Conservation (phyloP, 2,888 invertebrate genomes). For the Eustalomyia histrio region DNA sequence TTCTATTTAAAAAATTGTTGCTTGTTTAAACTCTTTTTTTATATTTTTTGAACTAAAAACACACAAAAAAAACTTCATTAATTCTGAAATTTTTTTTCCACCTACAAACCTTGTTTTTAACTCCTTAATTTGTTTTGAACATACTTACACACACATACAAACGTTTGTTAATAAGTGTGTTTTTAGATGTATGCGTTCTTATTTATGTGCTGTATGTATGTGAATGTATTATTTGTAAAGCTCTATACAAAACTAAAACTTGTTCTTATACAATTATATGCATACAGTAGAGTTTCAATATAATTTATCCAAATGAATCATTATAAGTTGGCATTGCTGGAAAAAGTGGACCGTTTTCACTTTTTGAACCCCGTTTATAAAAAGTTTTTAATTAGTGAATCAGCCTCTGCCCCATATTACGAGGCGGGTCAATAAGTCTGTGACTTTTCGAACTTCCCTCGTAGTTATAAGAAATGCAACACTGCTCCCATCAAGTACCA, state of each 20-base stretch:
- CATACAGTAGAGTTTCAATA: conserved; percentile 10
- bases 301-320: neutral
- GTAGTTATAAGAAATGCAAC: too few species aligned
- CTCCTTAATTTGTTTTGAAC: conserved; percentile 49
- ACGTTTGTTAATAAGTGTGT: neutral
- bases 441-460: too few species aligned
- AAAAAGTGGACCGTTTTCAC: too few species aligned
- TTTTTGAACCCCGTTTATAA: too few species aligned
- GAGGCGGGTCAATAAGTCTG: too few species aligned
- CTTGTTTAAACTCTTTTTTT: conserved; percentile 37
- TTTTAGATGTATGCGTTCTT: conserved; percentile 14
- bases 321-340: too few species aligned
- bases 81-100: conserved; percentile 49
- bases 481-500: too few species aligned
- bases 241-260: conserved; percentile 22
- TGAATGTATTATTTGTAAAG: conserved; percentile 28
- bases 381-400: too few species aligned
- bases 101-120: conserved; percentile 62
- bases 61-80: conserved; percentile 48
- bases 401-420: too few species aligned
- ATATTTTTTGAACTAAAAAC: conserved; percentile 24
- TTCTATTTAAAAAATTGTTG: conserved; percentile 32
- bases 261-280: conserved; percentile 24
- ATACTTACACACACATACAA: conserved; percentile 21
- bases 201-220: conserved; percentile 13